Percentiles rank a stretch among this genome's conserved stretches.
Evolutionary conservation across 37 sponge, comb jelly and placozoan genomes (phyloP).

Genomic region (Eunapius fragilis): DNA sequence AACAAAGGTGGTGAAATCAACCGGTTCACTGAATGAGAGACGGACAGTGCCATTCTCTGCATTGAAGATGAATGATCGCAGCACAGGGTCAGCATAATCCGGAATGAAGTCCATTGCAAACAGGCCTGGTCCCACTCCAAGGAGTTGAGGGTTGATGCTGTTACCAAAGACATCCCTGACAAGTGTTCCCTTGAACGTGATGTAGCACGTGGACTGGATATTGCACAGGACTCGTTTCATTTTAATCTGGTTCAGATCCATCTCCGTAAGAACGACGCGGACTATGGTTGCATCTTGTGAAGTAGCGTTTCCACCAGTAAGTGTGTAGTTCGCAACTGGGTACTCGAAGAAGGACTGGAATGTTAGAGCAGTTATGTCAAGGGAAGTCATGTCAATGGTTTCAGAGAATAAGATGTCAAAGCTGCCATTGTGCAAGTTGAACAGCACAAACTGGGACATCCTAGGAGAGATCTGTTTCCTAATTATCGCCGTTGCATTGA

Average conservation of each 20-base stretch:
- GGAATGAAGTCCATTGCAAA: slow-evolving; percentile 64
- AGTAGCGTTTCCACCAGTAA: slow-evolving; percentile 50
- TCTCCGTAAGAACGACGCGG: slow-evolving; percentile 35
- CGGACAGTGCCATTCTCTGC: slow-evolving; percentile 54
- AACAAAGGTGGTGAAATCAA: slow-evolving; percentile 58
- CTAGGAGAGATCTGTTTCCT: slow-evolving; percentile 28
- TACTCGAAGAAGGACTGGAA: slow-evolving; percentile 72
- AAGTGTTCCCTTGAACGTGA: slow-evolving; percentile 64
- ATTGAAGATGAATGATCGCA: slow-evolving; percentile 51
- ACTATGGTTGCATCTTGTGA: slow-evolving; percentile 47
- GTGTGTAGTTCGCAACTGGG: slow-evolving; percentile 68
- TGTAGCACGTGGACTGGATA: slow-evolving; percentile 81
- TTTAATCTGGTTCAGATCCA: slow-evolving; percentile 72
- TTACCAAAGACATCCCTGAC: slow-evolving; percentile 74
- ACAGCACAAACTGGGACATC: slow-evolving; percentile 52
- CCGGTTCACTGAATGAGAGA: slow-evolving; percentile 82
- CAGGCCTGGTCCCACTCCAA: slow-evolving; percentile 66
- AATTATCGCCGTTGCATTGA: not conserved
- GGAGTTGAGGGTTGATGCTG: slow-evolving; percentile 30
- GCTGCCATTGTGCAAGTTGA: slow-evolving; percentile 65
- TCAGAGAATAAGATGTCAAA: slow-evolving; percentile 77
- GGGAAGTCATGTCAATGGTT: slow-evolving; percentile 63
- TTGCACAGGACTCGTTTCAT: slow-evolving; percentile 53
- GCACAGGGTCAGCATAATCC: slow-evolving; percentile 56
- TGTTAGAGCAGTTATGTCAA: slow-evolving; percentile 66